These are phyloP conservation scores for Lepidonotus clava DNA, from an alignment of 2,888 invertebrate genomes.

Conservation along the genomic window DNA sequence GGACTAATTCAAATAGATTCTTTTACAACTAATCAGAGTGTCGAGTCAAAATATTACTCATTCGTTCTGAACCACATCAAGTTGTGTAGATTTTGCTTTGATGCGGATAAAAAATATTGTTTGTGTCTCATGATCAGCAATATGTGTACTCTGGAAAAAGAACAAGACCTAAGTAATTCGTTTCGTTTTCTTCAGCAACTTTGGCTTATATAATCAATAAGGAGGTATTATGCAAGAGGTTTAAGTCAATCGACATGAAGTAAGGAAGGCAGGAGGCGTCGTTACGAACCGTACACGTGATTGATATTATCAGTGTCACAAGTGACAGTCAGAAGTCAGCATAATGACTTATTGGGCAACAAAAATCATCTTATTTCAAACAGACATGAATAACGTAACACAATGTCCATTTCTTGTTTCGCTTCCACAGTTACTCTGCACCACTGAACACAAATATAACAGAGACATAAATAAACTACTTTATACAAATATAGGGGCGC, in stretches of 20 bases:
- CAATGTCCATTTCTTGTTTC: neutral
- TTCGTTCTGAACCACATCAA: too few species aligned
- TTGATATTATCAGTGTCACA: neutral
- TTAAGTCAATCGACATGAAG: neutral
- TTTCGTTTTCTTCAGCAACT: neutral
- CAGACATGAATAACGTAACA: constrained; percentile 16
- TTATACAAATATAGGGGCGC: neutral
- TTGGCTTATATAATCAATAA: neutral
- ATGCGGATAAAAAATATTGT: too few species aligned
- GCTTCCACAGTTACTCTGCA: constrained; percentile 8
- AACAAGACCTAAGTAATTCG: too few species aligned
- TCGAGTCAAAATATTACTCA: neutral
- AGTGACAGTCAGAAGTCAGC: neutral
- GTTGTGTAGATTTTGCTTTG: too few species aligned
- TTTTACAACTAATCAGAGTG: too few species aligned
- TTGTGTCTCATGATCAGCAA: too few species aligned
- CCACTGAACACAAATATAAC: constrained; percentile 45
- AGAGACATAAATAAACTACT: constrained; percentile 29
- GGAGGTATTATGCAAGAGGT: constrained; percentile 31
- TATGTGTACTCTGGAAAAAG: too few species aligned
- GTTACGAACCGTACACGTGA: neutral
- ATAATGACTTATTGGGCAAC: neutral
- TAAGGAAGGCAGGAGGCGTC: neutral
- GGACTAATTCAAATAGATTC: too few species aligned
- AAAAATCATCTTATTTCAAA: neutral